Evolutionary conservation across 1,140 invertebrate genomes (phyloP), one percentile per base, ranked within the genome.

Genomic region (Drosophila lowei): DNA sequence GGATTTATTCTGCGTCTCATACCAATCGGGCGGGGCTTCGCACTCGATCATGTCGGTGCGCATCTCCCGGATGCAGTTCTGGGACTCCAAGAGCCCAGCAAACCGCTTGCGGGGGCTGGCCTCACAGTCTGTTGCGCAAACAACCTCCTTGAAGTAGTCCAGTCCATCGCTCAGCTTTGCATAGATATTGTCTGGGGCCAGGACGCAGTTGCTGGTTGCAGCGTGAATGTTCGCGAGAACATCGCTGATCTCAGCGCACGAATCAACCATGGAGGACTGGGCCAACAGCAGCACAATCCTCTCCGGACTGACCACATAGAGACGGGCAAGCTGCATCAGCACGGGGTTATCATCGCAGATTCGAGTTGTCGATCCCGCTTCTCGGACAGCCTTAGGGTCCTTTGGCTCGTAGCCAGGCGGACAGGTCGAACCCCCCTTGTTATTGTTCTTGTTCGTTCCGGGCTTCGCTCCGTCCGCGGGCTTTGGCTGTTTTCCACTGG

Each of bases 41-140:
- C 90, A 91, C 42, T 91, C 81, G 58, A 90, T 81, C 72, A 90
- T 79, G 25, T 91, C 90, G 8, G 79, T 86, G 13, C 83, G 81
- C 13, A 91, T 65, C 47, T 90, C 90, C 18, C 63, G 42, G 7
- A 91, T 7, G 54, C 90, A 91, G 34, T 57, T 70, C 16, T 79
- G 78, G 0, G 88, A 62, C 23, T 79, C 52, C 23, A 52, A 65
- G 6, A 91, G 54, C 11, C 63, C 71, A 3, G 62, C 34, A 53
- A 66, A 67, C n/a, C 85, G 74, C 30, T 91, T 90, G 4, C 44
- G 48, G 50, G 76, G 73, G 16, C 55, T 49, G 6, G 63, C 54
- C 16, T 58, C 59, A 6, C 53, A 67, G 1, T 67, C 68, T 0
- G 11, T 13, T 1, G 77, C 71, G 9, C 90, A 91, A 0, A 90